Evolutionary conservation across 2,888 invertebrate species (phyloP).

Genomic region (Frankliniella intonsa): DNA sequence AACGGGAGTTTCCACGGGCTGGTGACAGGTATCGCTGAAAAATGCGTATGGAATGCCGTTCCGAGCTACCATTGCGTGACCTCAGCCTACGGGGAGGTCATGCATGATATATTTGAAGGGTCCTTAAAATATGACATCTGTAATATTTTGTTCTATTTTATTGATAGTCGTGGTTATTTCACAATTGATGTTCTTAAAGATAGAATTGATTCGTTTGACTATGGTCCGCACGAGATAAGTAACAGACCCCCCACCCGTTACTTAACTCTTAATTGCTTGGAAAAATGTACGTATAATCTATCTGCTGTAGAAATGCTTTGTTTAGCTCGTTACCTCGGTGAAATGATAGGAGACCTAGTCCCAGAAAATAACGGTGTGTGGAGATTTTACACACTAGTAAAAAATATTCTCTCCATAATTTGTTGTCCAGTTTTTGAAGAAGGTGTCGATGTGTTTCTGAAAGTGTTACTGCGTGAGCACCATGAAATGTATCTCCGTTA

Average conservation of each 20-base stretch:
- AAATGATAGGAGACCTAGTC: not conserved
- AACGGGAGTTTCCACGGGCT: too few species aligned
- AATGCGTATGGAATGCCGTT: not conserved
- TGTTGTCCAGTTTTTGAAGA: too few species aligned
- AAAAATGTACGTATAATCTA: not conserved
- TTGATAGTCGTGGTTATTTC: not conserved
- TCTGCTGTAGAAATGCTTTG: not conserved
- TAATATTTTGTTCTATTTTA: not conserved
- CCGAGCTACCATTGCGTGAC: not conserved
- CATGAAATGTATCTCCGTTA: too few species aligned
- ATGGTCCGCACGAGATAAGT: not conserved
- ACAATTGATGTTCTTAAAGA: not conserved
- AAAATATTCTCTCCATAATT: not conserved
- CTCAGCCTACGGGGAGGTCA: not conserved
- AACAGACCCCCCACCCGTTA: not conserved
- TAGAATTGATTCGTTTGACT: not conserved
- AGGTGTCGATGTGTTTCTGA: too few species aligned
- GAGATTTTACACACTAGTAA: not conserved
- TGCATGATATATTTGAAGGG: slow-evolving; percentile 13
- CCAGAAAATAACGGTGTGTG: not conserved
- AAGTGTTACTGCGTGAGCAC: too few species aligned
- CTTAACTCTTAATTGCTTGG: not conserved
- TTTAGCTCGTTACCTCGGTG: not conserved
- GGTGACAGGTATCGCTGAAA: not conserved
- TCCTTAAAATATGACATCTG: not conserved